Evolutionary conservation across 2,888 invertebrate species (phyloP).

Genomic region (Noctua fimbriata): DNA sequence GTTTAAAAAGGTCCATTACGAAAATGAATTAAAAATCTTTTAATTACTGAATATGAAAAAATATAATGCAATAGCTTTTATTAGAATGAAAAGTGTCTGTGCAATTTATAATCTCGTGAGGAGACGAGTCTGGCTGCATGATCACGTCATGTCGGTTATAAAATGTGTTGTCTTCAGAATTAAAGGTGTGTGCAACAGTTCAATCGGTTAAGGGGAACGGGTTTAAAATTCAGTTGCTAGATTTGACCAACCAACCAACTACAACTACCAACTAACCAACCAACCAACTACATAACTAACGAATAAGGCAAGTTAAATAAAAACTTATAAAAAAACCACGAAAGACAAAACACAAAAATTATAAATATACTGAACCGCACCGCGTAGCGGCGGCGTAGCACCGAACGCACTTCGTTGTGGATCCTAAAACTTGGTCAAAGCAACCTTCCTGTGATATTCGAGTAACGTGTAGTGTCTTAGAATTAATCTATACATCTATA

Average conservation of each 20-base stretch:
- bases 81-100: not conserved
- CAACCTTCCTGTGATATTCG: not conserved
- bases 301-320: not conserved
- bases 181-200: not conserved
- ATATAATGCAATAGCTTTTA: not conserved
- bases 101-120: not conserved
- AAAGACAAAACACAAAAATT: not conserved
- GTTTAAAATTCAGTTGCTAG: not conserved
- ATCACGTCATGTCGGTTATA: not conserved
- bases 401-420: not conserved
- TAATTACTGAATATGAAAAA: not conserved
- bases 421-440: not conserved
- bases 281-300: not conserved
- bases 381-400: slow-evolving; percentile 52
- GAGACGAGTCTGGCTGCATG: not conserved
- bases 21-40: not conserved
- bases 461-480: not conserved
- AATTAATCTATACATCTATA: not conserved
- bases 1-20: not conserved
- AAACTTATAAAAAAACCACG: not conserved
- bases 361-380: not conserved
- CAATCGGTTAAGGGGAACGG: not conserved
- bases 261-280: not conserved
- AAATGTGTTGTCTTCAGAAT: not conserved
- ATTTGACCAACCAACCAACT: not conserved